Evolutionary conservation across 1,140 invertebrate species (phyloP).

Genomic region (Heliothis subflexa): DNA sequence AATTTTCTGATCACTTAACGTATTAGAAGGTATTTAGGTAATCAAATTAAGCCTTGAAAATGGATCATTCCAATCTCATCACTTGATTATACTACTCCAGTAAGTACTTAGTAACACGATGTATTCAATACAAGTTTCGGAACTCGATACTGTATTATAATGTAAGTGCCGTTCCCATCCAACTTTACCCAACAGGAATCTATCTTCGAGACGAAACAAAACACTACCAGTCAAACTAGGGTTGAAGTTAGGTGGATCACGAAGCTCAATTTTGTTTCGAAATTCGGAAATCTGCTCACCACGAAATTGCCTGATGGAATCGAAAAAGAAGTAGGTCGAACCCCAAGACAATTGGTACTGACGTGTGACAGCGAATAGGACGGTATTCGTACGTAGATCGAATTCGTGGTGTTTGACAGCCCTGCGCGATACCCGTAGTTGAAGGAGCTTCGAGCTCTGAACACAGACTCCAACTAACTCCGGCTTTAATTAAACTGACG

Average conservation of each 20-base stretch:
- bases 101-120: background rate
- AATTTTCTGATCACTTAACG: slow-evolving; percentile 14
- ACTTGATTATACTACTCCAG: background rate
- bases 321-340: slow-evolving; percentile 41
- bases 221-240: slow-evolving; percentile 17
- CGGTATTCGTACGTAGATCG: slow-evolving; percentile 17
- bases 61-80: slow-evolving; percentile 1
- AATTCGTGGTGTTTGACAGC: slow-evolving; percentile 29
- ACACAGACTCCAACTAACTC: slow-evolving; percentile 53
- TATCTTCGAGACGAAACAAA: slow-evolving; percentile 13
- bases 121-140: background rate
- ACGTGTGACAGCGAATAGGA: slow-evolving; percentile 39
- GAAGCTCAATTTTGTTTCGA: background rate
- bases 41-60: background rate
- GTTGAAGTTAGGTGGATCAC: slow-evolving; percentile 3
- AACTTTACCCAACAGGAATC: slow-evolving; percentile 24
- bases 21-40: background rate
- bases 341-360: slow-evolving; percentile 43
- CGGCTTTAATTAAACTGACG: slow-evolving; percentile 67
- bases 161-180: slow-evolving; percentile 12
- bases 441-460: slow-evolving; percentile 46
- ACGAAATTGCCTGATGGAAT: slow-evolving; percentile 18
- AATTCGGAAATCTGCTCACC: slow-evolving; percentile 18
- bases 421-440: slow-evolving; percentile 30
- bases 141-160: slow-evolving; percentile 1